Conservation (phyloP, 2,888 invertebrate species). For the Lapara coniferarum region DNA sequence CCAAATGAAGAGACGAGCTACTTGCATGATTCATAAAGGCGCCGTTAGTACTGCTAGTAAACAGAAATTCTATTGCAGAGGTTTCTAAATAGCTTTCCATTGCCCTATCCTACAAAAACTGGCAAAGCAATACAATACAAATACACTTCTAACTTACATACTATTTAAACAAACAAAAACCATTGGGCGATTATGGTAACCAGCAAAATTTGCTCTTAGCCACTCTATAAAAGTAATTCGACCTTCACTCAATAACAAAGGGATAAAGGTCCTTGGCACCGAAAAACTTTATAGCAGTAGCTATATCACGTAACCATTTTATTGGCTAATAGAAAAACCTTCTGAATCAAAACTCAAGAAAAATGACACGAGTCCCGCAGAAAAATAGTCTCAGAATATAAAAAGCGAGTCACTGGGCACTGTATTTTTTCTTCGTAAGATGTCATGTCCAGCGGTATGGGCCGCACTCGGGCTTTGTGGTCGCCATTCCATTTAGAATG, state of each 20-base stretch:
- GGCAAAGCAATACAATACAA: no score
- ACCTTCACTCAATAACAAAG: neutral
- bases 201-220: no score
- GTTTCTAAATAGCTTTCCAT: no score
- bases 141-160: no score
- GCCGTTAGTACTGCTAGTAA: no score
- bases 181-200: no score
- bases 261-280: slow-evolving; percentile 1
- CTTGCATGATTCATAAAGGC: no score
- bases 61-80: no score
- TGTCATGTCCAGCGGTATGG: slow-evolving; percentile 27
- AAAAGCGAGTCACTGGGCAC: slow-evolving; percentile 24
- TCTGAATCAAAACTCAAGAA: slow-evolving; percentile 25
- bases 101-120: no score
- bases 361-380: slow-evolving; percentile 26
- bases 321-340: slow-evolving; percentile 17
- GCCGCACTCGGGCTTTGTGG: neutral
- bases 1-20: no score
- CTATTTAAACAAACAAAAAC: no score
- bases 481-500: neutral
- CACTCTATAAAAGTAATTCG: neutral
- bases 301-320: slow-evolving; percentile 13
- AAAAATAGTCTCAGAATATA: slow-evolving; percentile 24
- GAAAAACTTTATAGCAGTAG: neutral
- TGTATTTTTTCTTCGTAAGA: slow-evolving; percentile 26